Evolutionary conservation across 2,113 vertebrate genomes (phyloP), one percentile per base, ranked within the genome.

Genomic region (Falco punctatus): DNA sequence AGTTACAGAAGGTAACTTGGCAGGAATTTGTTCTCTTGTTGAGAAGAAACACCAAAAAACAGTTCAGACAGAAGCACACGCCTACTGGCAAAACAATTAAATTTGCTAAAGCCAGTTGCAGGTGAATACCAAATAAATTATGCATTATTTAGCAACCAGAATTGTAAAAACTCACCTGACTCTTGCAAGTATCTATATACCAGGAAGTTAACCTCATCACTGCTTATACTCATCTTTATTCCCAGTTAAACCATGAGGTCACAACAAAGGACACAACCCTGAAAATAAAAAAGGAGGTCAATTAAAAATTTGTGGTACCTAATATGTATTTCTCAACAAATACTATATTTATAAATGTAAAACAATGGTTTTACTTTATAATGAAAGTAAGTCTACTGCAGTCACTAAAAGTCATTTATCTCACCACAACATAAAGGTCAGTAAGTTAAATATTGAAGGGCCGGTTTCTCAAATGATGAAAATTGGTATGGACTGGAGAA

Each of bases 151-250:
- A 95, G 95, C 93, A 95, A 97, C 49, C 85, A 90, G 92, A 97
- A 97, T 67, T 92, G 92, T 90, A 96, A 97, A 93, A 98, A 98
- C 98, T 97, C 98, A 99, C 99, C 99, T 98, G 99, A 99, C 98
- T 99, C 99, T 98, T 99, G 99, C 97, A 99, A 99, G 98, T 99
- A 99, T 99, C 99, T 99, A 99, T 99, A 99, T 98, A 99, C 99
- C 99, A 99, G 98, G 98, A 99, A 99, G 98, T 99, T 99, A 98
- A 99, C 99, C 98, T 99, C 99, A 99, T 99, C 99, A 99, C 99
- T 99, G 99, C 99, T 99, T 99, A 99, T 99, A 99, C 99, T 99
- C 99, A 99, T 99, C 99, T 99, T 99, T 99, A 99, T 98, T 99
- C 99, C 98, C 98, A 99, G 98, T 99, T 99, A 99, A 99, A 99